Conservation (phyloP, 2,888 invertebrate genomes). For the Brachynemurus nebulosus region DNA sequence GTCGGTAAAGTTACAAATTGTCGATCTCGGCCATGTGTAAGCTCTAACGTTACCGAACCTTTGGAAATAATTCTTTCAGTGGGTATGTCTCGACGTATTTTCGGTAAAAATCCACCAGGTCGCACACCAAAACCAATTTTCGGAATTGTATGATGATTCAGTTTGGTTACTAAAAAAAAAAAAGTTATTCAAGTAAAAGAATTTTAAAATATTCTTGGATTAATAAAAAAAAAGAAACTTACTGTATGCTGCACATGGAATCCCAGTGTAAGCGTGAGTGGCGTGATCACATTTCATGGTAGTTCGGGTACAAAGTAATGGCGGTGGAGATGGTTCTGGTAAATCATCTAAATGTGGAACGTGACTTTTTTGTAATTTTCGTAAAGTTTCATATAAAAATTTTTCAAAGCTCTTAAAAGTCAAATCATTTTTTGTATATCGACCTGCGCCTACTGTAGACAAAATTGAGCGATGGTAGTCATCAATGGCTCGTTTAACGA, state of each 20-base stretch:
- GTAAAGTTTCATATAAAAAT: constrained; percentile 74
- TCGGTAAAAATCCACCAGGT: constrained; percentile 46
- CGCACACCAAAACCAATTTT: constrained; percentile 42
- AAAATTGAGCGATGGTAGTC: constrained; percentile 66
- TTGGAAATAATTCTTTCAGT: constrained; percentile 19
- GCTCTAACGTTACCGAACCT: constrained; percentile 57
- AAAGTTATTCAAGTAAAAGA: background rate
- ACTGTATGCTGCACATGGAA: constrained; percentile 81
- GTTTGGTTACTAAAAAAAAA: constrained; percentile 51
- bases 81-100: constrained; percentile 36
- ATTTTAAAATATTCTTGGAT: background rate
- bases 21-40: constrained; percentile 72
- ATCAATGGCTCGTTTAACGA: constrained; percentile 78
- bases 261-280: constrained; percentile 78
- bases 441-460: constrained; percentile 45
- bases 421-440: constrained; percentile 50
- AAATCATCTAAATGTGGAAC: constrained; percentile 41
- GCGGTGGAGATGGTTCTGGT: constrained; percentile 29
- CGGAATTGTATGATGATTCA: constrained; percentile 68
- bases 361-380: constrained; percentile 59
- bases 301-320: constrained; percentile 69
- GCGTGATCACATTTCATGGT: constrained; percentile 86
- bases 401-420: constrained; percentile 71
- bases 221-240: constrained; percentile 33
- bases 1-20: constrained; percentile 79